A percentile compares a stretch with the other conserved stretches of the same genome.
phyloP scores from a whole-genome alignment of 2,113 vertebrate species.

The Psilopogon haemacephalus region DNA sequence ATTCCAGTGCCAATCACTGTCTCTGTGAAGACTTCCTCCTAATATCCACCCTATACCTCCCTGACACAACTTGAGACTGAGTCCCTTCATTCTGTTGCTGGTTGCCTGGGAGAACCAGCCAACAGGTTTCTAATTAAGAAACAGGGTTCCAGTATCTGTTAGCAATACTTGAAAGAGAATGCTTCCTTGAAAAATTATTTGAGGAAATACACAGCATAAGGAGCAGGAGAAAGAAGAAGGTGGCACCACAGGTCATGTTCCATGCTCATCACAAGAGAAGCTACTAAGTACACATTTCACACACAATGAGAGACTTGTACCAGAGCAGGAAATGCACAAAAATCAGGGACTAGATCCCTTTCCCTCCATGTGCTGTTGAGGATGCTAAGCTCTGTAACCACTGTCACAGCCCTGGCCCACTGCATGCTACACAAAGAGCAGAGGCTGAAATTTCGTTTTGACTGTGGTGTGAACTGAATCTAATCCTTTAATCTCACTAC shows the following conservation, averaged over 20 bases:
- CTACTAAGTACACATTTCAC: neutral
- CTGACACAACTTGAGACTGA: too few species aligned
- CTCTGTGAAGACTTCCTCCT: too few species aligned
- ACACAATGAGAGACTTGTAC: neutral
- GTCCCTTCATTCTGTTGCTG: too few species aligned
- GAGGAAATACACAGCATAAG: neutral
- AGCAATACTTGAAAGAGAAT: neutral
- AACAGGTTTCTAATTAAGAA: neutral
- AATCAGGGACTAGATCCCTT: neutral
- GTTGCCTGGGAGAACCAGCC: too few species aligned
- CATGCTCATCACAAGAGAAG: neutral
- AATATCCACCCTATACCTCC: too few species aligned
- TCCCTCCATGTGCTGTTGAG: fast-evolving
- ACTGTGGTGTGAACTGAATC: neutral
- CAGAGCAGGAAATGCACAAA: neutral
- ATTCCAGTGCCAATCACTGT: too few species aligned
- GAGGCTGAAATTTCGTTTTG: conserved; percentile 30
- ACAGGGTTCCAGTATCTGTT: neutral
- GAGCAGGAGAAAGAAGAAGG: neutral
- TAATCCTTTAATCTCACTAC: conserved; percentile 37
- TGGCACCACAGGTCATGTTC: neutral
- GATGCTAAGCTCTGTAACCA: neutral
- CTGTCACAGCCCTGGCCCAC: neutral
- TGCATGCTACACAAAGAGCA: neutral
- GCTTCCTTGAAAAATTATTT: neutral